Conservation (phyloP, 2,888 invertebrate species). For the Thymelicus sylvestris region DNA sequence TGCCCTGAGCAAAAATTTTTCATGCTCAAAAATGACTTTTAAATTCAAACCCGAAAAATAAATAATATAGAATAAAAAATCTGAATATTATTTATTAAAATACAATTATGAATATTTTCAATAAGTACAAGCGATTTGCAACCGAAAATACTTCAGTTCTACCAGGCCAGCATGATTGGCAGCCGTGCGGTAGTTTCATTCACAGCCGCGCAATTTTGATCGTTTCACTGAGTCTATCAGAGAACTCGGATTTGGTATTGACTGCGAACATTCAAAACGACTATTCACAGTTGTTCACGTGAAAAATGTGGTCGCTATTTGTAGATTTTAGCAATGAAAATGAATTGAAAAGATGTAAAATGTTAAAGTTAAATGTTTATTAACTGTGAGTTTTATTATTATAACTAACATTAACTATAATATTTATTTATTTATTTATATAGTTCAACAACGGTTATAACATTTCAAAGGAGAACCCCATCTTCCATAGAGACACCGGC, state of each 20-base stretch:
- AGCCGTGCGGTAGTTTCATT: slow-evolving; percentile 10
- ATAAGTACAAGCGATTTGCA: not conserved
- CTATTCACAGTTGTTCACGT: slow-evolving; percentile 9
- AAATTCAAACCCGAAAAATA: too few relatives aligned
- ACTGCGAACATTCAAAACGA: slow-evolving; percentile 14
- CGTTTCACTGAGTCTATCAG: slow-evolving; percentile 17
- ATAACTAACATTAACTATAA: too few relatives aligned
- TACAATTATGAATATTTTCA: not conserved
- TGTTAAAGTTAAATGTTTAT: too few relatives aligned
- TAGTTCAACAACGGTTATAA: too few relatives aligned
- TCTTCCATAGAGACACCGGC: too few relatives aligned
- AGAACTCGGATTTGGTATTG: slow-evolving; percentile 7
- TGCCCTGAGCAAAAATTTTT: too few relatives aligned
- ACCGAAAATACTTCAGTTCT: slow-evolving; percentile 2
- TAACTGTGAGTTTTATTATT: too few relatives aligned
- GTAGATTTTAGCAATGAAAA: slow-evolving; percentile 4
- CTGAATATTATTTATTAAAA: not conserved
- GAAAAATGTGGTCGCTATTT: slow-evolving; percentile 16
- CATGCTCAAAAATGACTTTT: too few relatives aligned
- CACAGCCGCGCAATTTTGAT: slow-evolving; percentile 8
- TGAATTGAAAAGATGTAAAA: slow-evolving; percentile 1
- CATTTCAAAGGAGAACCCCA: too few relatives aligned
- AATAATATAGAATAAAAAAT: too few relatives aligned
- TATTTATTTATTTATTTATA: too few relatives aligned
- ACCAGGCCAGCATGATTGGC: not conserved